Percentiles rank a stretch among this genome's conserved stretches.
phyloP scores from a whole-genome alignment of 2,113 vertebrate genomes.

The Pterocles burchelli region DNA sequence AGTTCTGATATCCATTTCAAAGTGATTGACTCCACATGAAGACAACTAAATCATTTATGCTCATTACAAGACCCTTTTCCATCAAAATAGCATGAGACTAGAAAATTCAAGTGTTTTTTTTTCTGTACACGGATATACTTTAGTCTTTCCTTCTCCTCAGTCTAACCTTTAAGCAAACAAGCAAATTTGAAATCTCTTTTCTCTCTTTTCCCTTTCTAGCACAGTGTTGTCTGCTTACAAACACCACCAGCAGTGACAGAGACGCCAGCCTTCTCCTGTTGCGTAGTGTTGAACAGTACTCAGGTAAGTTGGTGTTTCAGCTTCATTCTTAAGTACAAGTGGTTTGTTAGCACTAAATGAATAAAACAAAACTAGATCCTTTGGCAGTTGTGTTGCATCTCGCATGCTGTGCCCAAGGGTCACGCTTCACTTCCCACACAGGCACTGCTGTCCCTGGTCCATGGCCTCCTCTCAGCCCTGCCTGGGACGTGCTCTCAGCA shows the following conservation, averaged over 20 bases:
- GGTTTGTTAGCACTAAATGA: not conserved
- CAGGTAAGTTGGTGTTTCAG: not conserved
- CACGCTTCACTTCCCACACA: not conserved
- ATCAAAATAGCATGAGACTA: not conserved
- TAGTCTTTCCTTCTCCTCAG: not conserved
- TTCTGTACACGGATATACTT: not conserved
- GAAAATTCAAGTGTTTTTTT: not conserved
- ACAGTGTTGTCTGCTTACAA: not conserved
- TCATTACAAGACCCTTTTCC: not conserved
- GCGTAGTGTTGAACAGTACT: not conserved
- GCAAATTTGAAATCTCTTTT: not conserved
- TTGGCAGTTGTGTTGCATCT: not conserved
- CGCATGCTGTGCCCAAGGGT: rapidly evolving
- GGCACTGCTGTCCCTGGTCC: not conserved
- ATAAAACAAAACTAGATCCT: not conserved
- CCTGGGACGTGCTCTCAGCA: not conserved
- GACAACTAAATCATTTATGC: not conserved
- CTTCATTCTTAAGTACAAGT: not conserved
- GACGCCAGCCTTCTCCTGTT: not conserved
- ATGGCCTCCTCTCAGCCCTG: rapidly evolving
- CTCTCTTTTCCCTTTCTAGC: not conserved
- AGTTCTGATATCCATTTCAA: not conserved
- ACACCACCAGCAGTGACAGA: not conserved
- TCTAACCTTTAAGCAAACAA: not conserved
- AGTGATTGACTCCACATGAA: not conserved